Conservation (phyloP, 2,888 invertebrate genomes). For the Lamproptera curius region DNA sequence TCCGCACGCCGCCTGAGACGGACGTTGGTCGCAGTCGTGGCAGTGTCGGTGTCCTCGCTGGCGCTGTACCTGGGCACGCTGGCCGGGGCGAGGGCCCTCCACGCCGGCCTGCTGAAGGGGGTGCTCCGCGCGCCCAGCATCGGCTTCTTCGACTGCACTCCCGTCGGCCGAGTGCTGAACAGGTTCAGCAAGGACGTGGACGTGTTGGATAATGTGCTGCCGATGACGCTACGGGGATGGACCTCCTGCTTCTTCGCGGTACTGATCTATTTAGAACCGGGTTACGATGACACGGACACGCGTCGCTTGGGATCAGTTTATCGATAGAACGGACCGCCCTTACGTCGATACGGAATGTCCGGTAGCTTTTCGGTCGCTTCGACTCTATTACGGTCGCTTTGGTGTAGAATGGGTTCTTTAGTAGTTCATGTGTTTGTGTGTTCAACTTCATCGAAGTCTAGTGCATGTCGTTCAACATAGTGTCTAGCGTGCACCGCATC, state of each 20-base stretch:
- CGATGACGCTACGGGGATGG: slow-evolving; percentile 85
- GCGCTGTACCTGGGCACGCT: slow-evolving; percentile 83
- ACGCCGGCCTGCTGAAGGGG: slow-evolving; percentile 80
- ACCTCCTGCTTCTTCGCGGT: slow-evolving; percentile 82
- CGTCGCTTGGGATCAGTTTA: slow-evolving; percentile 26
- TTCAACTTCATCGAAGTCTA: not conserved
- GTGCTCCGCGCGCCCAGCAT: slow-evolving; percentile 82
- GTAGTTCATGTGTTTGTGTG: not conserved
- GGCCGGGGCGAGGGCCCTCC: slow-evolving; percentile 80
- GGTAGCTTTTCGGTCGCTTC: no score
- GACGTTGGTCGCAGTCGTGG: slow-evolving; percentile 67
- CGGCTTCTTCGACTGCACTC: slow-evolving; percentile 89
- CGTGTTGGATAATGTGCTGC: slow-evolving; percentile 83
- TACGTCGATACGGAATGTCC: no score
- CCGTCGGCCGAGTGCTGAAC: slow-evolving; percentile 87
- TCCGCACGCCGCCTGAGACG: no score
- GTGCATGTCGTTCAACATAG: slow-evolving; percentile 14
- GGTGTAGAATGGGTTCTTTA: no score
- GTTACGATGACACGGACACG: not conserved
- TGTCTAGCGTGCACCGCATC: slow-evolving; percentile 15
- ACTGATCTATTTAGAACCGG: no score
- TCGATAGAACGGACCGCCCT: not conserved
- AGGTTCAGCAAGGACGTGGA: slow-evolving; percentile 87
- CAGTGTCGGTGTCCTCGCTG: slow-evolving; percentile 82
- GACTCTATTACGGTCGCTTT: no score